phyloP scores from a whole-genome alignment of 92 coral and sea anemone genomes.

The Umimayanthus kanabou region DNA sequence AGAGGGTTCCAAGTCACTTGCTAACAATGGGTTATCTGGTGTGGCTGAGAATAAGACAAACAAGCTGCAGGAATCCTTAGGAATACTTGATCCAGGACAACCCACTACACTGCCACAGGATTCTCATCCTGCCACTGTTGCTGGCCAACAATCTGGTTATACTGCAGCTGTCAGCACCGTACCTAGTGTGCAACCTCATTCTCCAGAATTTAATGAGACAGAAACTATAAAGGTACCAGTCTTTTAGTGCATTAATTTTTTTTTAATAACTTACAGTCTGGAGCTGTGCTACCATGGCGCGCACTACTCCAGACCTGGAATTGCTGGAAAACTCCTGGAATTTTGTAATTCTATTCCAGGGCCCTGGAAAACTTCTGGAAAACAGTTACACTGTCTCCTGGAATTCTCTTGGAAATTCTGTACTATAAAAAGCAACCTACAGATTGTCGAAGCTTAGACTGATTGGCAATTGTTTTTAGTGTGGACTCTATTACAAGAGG shows the following conservation, averaged over 20 bases:
- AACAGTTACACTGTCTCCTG: too few species aligned
- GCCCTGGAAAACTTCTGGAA: too few species aligned
- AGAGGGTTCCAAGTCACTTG: neutral
- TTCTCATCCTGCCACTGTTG: neutral
- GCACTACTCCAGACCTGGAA: too few species aligned
- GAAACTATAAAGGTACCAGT: slow-evolving; percentile 12
- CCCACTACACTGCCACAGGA: slow-evolving; percentile 6
- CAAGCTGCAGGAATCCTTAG: slow-evolving; percentile 27
- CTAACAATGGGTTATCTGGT: neutral
- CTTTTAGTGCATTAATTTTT: neutral
- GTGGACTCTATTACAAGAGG: too few species aligned
- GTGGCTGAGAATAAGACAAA: neutral
- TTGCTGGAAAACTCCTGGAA: too few species aligned
- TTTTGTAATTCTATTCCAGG: too few species aligned
- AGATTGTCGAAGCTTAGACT: too few species aligned
- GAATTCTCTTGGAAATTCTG: too few species aligned
- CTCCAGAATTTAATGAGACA: neutral
- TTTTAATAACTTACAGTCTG: too few species aligned
- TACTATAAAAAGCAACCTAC: too few species aligned
- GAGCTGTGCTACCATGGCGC: too few species aligned
- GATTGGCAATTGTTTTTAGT: too few species aligned
- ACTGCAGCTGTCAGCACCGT: neutral
- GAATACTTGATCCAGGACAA: slow-evolving; percentile 39
- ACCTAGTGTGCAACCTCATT: neutral
- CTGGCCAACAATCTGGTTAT: neutral